phyloP scores from a whole-genome alignment of 2,797 vertebrate species.

The Sebastes oblongus region DNA sequence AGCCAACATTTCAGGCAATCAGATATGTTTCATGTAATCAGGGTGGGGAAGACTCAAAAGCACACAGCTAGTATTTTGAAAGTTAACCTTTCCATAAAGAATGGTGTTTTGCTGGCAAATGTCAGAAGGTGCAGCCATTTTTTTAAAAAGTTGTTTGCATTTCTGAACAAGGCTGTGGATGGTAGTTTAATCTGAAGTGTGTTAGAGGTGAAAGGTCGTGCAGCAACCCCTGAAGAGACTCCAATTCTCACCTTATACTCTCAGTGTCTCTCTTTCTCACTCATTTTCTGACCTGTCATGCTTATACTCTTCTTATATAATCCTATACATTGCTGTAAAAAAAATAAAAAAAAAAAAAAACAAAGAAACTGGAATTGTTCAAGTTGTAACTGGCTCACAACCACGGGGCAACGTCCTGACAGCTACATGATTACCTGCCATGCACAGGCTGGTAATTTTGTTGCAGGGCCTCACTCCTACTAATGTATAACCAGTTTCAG shows the following conservation, averaged over 20 bases:
- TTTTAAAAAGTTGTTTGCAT: slow-evolving; percentile 13
- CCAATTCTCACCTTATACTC: background rate
- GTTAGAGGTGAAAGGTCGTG: slow-evolving; percentile 41
- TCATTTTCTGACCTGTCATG: background rate
- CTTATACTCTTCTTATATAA: background rate
- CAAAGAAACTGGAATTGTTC: background rate
- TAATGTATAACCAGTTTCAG: slow-evolving; percentile 13
- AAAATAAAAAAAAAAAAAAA: background rate
- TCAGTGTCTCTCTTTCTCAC: background rate
- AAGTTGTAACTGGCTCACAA: slow-evolving; percentile 16
- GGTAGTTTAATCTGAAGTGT: background rate
- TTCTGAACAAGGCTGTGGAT: slow-evolving; percentile 3
- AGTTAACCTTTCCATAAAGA: background rate
- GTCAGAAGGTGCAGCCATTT: slow-evolving; percentile 8
- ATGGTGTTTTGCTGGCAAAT: background rate
- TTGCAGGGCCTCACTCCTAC: background rate
- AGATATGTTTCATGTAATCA: background rate
- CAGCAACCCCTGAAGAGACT: slow-evolving; percentile 22
- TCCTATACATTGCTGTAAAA: background rate
- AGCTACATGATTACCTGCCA: background rate
- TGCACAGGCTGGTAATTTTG: background rate
- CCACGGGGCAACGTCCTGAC: background rate
- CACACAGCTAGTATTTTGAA: background rate
- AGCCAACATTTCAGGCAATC: background rate
- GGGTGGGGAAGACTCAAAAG: background rate